Base-by-base conservation (phyloP, 2,113 vertebrate genomes). In the Trichechus manatus region DNA sequence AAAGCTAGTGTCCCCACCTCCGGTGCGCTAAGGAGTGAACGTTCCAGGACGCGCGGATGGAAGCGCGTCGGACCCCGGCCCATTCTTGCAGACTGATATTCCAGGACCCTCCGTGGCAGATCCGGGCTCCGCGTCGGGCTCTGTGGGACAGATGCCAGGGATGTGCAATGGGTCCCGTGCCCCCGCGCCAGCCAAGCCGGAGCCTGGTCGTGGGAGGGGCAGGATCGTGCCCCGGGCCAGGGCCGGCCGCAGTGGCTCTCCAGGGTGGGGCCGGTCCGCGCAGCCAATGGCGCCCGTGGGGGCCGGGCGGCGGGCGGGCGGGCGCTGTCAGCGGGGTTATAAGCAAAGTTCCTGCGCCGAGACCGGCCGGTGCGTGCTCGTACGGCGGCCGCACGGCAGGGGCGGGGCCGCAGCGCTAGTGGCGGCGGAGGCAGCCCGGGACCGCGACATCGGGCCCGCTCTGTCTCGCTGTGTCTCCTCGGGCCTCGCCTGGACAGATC, bases 291-390 rank as follows among this genome's bases (percentile, higher is more conserved):
- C 42, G 85, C 56, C 78, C 31, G 25, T 78, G 91, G 96, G 64
- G 87, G 53, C 78, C 89, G 22, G 98, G 97, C 82, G 77, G 50
- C 25, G 72, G 95, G 88, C 88, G 9, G 97, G 97, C 96, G 44
- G 97, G 98, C 27, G 88, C 97, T 44, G 93, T 23, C 68, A 85
- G 31, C 87, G 7, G 95, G 95, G 97, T 84, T 98, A 56, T 91
- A 96, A 82, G 97, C 78, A 98, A 97, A 98, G 98, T 96, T 97
- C 83, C 68, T 94, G 97, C 95, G 44, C 70, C 42, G 88, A 79
- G 87, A 56, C 78, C 23, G 94, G 97, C 77, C 75, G 96, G 93
- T 63, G 97, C 96, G 86, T 53, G 95, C 94, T 97, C 95, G n/a
- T 91, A 96, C 89, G 68, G 19, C 74, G 93, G 93, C 87, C 50